Evolutionary conservation across 2,797 vertebrate species (phyloP), one percentile per base, ranked within the genome.

Genomic region (Eurystomus glaucurus): DNA sequence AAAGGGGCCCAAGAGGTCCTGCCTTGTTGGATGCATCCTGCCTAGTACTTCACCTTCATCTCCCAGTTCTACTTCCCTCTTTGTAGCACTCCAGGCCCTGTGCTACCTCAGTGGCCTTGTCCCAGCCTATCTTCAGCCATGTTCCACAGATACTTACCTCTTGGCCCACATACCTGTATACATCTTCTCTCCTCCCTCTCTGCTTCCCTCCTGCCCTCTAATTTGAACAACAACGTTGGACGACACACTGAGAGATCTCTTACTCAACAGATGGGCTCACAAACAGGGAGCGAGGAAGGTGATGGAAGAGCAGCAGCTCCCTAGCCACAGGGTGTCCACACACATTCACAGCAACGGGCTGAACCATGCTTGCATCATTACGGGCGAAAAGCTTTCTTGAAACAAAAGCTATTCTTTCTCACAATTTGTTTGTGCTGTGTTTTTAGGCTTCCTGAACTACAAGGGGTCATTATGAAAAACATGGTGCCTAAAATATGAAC

Each of bases 211-310:
- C 39, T 62, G 54, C 46, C 64, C 69, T 88, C 64, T 57, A 66
- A 28, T 86, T 85, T 82, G 95, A 70, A 72, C 22, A 65, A 39
- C 15, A 23, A 46, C 72, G 16, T 41, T 87, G 80, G 58, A 78
- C 2, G 3, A 71, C 79, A 88, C 2, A 51, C 72, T 90, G 77
- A 78, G 60, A 79, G 37, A 64, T 55, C 48, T 81, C 70, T 62
- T 82, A 85, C 74, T 78, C 83, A 93, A 93, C 74, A 91, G 79
- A 84, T 89, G 82, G 87, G 70, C 91, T 92, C 77, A 75, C 57
- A 95, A 82, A 95, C 45, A 85, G 82, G 52, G 65, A 85, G 29
- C 41, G 65, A 93, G 72, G 71, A 92, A 94, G 79, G 77, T 74
- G 80, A 76, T 21, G 68, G 75, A 77, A 88, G 46, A 93, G 46